Evolutionary conservation across 1,140 invertebrate genomes (phyloP).

Genomic region (Bombus sibiricus): DNA sequence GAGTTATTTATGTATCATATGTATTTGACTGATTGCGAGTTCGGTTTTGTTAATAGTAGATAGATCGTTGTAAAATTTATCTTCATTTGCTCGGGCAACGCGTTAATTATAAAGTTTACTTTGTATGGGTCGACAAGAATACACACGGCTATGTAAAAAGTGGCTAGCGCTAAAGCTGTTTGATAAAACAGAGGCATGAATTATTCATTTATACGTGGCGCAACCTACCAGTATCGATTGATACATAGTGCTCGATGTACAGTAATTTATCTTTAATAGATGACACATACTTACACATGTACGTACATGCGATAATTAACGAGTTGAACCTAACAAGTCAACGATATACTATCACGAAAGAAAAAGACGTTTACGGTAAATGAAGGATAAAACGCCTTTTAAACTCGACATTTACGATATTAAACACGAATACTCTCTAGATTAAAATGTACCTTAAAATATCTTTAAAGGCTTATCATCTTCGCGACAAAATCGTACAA

Average conservation of each 20-base stretch:
- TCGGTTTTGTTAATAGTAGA: too few species aligned
- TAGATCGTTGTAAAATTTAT: background rate
- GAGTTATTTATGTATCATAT: background rate
- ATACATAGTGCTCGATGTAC: background rate
- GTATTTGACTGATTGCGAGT: background rate
- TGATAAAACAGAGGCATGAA: conserved; percentile 7
- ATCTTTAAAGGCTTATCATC: too few species aligned
- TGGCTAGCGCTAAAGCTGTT: background rate
- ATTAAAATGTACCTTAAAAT: too few species aligned
- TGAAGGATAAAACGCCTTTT: too few species aligned
- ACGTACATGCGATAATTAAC: background rate
- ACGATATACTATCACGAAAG: background rate
- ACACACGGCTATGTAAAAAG: background rate
- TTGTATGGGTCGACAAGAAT: background rate
- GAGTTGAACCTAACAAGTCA: background rate
- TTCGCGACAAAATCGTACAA: too few species aligned
- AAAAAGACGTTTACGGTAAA: background rate
- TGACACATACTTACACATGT: background rate
- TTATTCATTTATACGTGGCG: background rate
- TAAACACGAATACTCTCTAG: too few species aligned
- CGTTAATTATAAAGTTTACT: conserved; percentile 3
- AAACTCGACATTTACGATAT: too few species aligned
- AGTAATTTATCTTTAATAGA: conserved; percentile 8
- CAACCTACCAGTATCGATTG: background rate
- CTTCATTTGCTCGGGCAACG: conserved; percentile 1